A percentile compares a stretch with the other conserved stretches of the same genome.
phyloP scores from a whole-genome alignment of 2,888 invertebrate genomes.

The Perdita meconis region DNA sequence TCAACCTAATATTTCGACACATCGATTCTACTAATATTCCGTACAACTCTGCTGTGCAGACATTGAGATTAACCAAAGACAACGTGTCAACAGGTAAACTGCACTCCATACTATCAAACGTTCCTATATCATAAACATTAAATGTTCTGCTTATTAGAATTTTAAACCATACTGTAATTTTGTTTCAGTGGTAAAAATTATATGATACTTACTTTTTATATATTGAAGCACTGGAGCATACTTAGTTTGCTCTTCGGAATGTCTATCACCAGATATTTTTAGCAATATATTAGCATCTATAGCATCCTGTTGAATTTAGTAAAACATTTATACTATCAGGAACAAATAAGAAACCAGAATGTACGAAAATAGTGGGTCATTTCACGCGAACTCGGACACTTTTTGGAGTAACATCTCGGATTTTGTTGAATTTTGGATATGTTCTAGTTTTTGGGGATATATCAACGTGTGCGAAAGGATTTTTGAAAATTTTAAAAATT shows the following conservation, averaged over 20 bases:
- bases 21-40: conserved; percentile 91
- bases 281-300: conserved; percentile 87
- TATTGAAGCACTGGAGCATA: conserved; percentile 87
- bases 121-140: conserved; percentile 69
- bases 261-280: conserved; percentile 87
- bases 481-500: too few species aligned
- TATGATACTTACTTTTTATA: conserved; percentile 87
- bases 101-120: conserved; percentile 86
- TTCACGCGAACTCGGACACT: too few species aligned
- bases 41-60: conserved; percentile 88
- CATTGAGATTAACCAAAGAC: conserved; percentile 89
- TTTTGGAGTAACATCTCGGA: too few species aligned
- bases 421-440: too few species aligned
- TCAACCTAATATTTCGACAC: conserved; percentile 88
- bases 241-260: conserved; percentile 83
- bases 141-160: background rate
- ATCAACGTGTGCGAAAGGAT: too few species aligned
- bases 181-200: too few species aligned
- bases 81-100: conserved; percentile 89
- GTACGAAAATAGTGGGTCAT: too few species aligned
- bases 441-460: too few species aligned
- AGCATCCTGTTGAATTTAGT: conserved; percentile 85
- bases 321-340: conserved; percentile 21
- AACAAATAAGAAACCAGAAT: too few species aligned
- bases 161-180: background rate